Conservation (phyloP, 2,797 vertebrate genomes). For the Onychomys arenicola region DNA sequence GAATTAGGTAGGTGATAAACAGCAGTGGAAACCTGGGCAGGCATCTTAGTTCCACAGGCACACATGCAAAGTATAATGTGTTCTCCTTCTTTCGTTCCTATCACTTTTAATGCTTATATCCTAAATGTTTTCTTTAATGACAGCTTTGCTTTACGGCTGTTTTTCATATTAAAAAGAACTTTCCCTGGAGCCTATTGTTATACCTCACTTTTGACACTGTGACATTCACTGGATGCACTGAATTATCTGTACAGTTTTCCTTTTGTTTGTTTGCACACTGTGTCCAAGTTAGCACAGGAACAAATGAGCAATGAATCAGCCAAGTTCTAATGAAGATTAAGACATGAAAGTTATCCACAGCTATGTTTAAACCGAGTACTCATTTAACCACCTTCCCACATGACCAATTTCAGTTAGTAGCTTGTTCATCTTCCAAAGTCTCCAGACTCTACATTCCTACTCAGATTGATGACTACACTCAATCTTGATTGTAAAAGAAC, state of each 20-base stretch:
- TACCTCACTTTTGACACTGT: constrained; percentile 35
- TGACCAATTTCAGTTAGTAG: constrained; percentile 75
- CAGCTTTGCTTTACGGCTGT: constrained; percentile 56
- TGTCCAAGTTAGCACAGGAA: constrained; percentile 46
- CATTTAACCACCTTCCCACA: constrained; percentile 72
- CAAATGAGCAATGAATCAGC: constrained; percentile 61
- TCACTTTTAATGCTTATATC: not conserved
- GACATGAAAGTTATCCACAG: constrained; percentile 48
- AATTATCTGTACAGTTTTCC: constrained; percentile 50
- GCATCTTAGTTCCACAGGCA: constrained; percentile 19
- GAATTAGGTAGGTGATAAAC: constrained; percentile 20
- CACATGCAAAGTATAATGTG: not conserved
- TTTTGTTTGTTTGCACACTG: constrained; percentile 45
- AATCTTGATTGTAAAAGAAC: constrained; percentile 79
- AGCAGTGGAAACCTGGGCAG: constrained; percentile 46
- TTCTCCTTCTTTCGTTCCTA: constrained; percentile 18
- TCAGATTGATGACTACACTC: constrained; percentile 73
- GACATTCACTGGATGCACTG: constrained; percentile 6
- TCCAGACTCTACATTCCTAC: constrained; percentile 71
- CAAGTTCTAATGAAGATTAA: constrained; percentile 80
- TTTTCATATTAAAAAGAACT: not conserved
- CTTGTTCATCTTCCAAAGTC: constrained; percentile 79
- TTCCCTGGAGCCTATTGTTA: not conserved
- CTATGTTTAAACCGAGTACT: constrained; percentile 59
- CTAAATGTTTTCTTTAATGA: constrained; percentile 48